These are phyloP conservation scores for Villa cingulata DNA, from an alignment of 2,888 invertebrate species.

Conservation along the genomic window DNA sequence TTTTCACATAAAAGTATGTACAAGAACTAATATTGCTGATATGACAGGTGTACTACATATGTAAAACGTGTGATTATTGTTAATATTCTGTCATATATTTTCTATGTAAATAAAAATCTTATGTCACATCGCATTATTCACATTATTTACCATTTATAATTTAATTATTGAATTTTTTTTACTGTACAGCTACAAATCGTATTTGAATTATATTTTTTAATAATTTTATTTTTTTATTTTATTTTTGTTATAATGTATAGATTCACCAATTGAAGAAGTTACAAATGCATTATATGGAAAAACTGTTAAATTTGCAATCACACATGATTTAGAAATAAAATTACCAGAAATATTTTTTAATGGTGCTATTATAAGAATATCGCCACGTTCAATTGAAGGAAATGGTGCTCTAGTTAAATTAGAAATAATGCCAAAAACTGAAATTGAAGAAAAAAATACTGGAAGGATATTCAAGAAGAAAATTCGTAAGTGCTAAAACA, in stretches of 20 bases:
- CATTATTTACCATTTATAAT: too few relatives aligned
- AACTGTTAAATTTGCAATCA: constrained; percentile 58
- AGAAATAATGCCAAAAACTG: constrained; percentile 47
- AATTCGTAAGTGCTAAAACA: constrained; percentile 33
- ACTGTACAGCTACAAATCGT: too few relatives aligned
- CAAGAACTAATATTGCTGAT: too few relatives aligned
- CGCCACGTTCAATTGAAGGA: constrained; percentile 57
- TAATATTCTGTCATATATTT: too few relatives aligned
- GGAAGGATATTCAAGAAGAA: constrained; percentile 46
- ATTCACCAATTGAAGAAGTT: constrained; percentile 60
- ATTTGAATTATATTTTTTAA: too few relatives aligned
- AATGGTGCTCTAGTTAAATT: constrained; percentile 62
- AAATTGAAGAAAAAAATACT: constrained; percentile 34
- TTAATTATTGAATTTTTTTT: too few relatives aligned
- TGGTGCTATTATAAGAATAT: constrained; percentile 57
- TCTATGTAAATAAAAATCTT: too few relatives aligned
- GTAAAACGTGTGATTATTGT: too few relatives aligned
- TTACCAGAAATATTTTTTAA: constrained; percentile 61
- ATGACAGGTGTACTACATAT: too few relatives aligned
- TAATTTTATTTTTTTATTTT: neutral
- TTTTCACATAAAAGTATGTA: too few relatives aligned
- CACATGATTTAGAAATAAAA: constrained; percentile 58
- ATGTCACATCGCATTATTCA: too few relatives aligned
- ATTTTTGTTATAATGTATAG: constrained; percentile 16
- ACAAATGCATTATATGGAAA: constrained; percentile 57